Conservation (phyloP, 1,140 invertebrate species). For the Dermatophagoides farinae region DNA sequence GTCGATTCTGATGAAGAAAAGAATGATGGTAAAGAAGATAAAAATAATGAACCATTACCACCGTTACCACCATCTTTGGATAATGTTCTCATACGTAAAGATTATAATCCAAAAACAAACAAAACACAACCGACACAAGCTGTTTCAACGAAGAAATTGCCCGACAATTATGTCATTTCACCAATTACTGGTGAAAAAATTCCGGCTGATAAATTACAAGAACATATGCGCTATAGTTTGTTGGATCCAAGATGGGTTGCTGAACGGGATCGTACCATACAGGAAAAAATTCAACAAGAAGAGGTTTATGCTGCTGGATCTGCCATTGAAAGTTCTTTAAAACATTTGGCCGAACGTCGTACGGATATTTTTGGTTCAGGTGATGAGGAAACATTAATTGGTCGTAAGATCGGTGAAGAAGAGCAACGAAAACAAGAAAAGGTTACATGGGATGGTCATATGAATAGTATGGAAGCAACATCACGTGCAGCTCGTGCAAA, state of each 20-base stretch:
- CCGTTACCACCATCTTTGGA: conserved; percentile 59
- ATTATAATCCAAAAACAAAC: conserved; percentile 81
- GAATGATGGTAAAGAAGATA: conserved; percentile 28
- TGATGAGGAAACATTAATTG: conserved; percentile 93
- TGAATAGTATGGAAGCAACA: conserved; percentile 73
- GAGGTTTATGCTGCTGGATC: conserved; percentile 65
- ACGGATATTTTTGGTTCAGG: conserved; percentile 99
- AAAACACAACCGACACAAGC: conserved; percentile 28
- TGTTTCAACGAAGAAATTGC: conserved; percentile 31
- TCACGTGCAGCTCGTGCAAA: conserved; percentile 76
- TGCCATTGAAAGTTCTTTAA: conserved; percentile 83
- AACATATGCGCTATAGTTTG: conserved; percentile 73
- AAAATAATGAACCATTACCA: conserved; percentile 34
- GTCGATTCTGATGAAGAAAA: conserved; percentile 57
- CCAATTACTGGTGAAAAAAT: conserved; percentile 95
- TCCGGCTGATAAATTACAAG: conserved; percentile 83
- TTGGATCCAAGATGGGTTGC: conserved; percentile 96
- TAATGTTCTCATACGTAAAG: conserved; percentile 84
- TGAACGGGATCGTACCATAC: conserved; percentile 66
- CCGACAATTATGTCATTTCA: conserved; percentile 84
- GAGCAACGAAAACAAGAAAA: conserved; percentile 51
- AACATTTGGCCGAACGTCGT: conserved; percentile 86
- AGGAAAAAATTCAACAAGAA: conserved; percentile 62
- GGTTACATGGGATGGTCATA: conserved; percentile 96
- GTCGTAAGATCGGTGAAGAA: conserved; percentile 89